These are phyloP conservation scores for Cantharis lateralis DNA, from an alignment of 2,888 invertebrate species.

Conservation along the genomic window DNA sequence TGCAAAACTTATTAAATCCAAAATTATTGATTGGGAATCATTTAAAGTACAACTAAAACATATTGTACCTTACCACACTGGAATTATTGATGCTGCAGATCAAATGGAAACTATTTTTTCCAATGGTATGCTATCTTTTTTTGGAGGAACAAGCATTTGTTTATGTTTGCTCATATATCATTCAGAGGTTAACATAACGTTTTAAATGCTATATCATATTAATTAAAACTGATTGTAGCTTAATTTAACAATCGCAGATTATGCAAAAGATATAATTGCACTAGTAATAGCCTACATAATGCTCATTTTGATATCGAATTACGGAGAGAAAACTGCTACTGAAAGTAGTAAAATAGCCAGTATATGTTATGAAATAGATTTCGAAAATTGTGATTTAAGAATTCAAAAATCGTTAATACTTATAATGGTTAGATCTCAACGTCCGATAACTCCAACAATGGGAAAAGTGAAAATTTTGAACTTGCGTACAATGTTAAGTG, in stretches of 20 bases:
- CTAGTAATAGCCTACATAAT: neutral
- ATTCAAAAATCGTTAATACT: neutral
- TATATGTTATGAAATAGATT: neutral
- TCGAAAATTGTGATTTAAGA: neutral
- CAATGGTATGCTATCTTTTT: neutral
- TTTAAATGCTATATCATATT: neutral
- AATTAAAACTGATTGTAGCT: neutral
- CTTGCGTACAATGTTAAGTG: neutral
- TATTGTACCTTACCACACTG: neutral
- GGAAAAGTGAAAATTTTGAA: neutral
- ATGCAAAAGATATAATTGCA: neutral
- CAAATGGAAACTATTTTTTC: neutral
- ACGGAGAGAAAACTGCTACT: too few relatives aligned
- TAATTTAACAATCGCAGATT: fast-evolving
- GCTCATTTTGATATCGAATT: neutral
- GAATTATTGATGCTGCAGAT: neutral
- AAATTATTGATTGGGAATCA: neutral
- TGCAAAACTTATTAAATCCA: neutral
- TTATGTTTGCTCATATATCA: neutral
- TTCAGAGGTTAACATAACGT: neutral
- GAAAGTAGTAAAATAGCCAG: neutral
- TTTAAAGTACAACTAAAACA: too few relatives aligned
- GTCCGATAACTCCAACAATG: neutral
- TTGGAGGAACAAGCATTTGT: neutral
- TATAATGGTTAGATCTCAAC: neutral